Percentiles rank a stretch among this genome's conserved stretches.
These are phyloP conservation scores for Chymomyza costata DNA, from an alignment of 1,140 invertebrate genomes.

Conservation along the genomic window DNA sequence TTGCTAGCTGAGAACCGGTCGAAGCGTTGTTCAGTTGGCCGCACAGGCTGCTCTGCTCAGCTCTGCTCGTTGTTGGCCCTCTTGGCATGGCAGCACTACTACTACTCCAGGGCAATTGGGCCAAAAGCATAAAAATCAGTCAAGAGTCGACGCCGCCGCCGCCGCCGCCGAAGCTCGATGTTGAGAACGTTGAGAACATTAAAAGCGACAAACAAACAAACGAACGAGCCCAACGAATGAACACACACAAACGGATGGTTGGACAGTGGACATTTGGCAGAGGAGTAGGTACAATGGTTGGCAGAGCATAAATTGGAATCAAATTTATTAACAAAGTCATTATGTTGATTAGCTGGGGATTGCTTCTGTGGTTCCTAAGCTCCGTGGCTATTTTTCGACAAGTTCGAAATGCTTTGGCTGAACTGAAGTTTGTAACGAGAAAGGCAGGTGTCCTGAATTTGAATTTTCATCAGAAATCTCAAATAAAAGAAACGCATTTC, in stretches of 20 bases:
- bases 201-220: slow-evolving; percentile 70
- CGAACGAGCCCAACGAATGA: slow-evolving; percentile 19
- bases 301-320: background rate
- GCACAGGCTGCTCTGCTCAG: background rate
- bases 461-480: no score
- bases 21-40: slow-evolving; percentile 19
- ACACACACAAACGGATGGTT: slow-evolving; percentile 34
- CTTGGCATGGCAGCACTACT: no score
- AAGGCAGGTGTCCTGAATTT: no score
- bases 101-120: slow-evolving; percentile 70
- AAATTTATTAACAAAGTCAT: no score
- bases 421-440: no score
- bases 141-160: slow-evolving; percentile 56
- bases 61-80: background rate
- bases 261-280: no score
- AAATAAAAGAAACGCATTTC: no score
- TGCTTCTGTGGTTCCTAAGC: slow-evolving; percentile 13
- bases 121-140: slow-evolving; percentile 73
- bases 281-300: background rate
- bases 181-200: slow-evolving; percentile 46
- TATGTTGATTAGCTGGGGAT: slow-evolving; percentile 14
- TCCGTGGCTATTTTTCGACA: no score
- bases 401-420: no score
- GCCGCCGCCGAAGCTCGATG: background rate
- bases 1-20: slow-evolving; percentile 34